Evolutionary conservation across 2,113 vertebrate genomes (phyloP).

Genomic region (Aegotheles bennettii): DNA sequence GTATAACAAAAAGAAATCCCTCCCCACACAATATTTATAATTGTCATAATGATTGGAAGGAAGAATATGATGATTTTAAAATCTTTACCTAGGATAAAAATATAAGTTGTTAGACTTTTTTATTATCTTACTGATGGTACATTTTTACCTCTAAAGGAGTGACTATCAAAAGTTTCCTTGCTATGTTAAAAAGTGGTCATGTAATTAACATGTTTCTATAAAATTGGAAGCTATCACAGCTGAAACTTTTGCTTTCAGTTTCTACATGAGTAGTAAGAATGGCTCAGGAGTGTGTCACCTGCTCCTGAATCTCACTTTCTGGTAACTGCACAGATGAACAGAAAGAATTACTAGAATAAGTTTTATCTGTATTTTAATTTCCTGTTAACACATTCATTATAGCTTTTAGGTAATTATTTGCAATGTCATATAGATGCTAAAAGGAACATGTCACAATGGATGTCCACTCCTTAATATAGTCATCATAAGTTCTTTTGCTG

Average conservation of each 20-base stretch:
- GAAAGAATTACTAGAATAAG: background rate
- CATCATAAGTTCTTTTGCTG: background rate
- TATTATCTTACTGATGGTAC: background rate
- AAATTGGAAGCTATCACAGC: background rate
- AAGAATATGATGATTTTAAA: background rate
- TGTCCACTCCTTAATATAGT: background rate
- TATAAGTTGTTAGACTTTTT: background rate
- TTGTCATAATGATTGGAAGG: background rate
- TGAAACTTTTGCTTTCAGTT: background rate
- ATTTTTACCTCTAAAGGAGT: background rate
- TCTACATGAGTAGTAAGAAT: background rate
- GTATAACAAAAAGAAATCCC: background rate
- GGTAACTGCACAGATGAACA: background rate
- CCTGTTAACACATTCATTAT: background rate
- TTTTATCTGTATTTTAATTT: background rate
- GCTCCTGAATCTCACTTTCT: background rate
- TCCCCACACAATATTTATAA: background rate
- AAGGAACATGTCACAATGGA: background rate
- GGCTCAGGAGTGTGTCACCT: background rate
- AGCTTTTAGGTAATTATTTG: background rate
- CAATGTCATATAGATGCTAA: too few relatives aligned
- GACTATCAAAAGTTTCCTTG: background rate
- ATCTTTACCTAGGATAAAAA: background rate
- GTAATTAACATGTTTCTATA: background rate
- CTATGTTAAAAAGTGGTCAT: background rate